Conservation (phyloP, 2,888 invertebrate species). For the Callinectes sapidus region DNA sequence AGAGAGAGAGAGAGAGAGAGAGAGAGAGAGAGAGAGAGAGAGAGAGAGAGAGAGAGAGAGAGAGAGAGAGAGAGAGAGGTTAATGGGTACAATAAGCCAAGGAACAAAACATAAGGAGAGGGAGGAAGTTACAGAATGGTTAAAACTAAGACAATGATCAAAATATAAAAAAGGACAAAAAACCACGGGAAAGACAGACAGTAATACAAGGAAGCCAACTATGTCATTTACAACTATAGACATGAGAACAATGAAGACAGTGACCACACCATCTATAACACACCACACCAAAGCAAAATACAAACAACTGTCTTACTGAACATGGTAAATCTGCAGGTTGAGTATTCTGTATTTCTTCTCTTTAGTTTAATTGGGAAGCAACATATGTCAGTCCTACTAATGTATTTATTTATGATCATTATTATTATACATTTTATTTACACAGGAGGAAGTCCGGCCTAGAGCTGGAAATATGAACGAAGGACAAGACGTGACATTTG, state of each 20-base stretch:
- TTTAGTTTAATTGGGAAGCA: not conserved
- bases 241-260: not conserved
- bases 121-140: no score
- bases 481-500: not conserved
- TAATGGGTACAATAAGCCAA: not conserved
- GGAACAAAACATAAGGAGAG: not conserved
- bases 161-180: not conserved
- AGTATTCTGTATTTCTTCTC: not conserved
- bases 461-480: not conserved
- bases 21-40: conserved; percentile 19
- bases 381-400: not conserved
- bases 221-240: not conserved
- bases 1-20: conserved; percentile 7
- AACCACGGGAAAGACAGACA: not conserved
- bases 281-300: not conserved
- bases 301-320: not conserved
- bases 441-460: not conserved
- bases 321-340: not conserved
- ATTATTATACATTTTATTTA: not conserved
- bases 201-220: not conserved
- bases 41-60: conserved; percentile 13
- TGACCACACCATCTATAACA: not conserved
- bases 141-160: not conserved
- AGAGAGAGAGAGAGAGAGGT: conserved; percentile 6
- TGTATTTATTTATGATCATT: not conserved